A percentile compares a stretch with the other conserved stretches of the same genome.
phyloP scores from a whole-genome alignment of 2,797 vertebrate species.

The Enteromius paludinosus region DNA sequence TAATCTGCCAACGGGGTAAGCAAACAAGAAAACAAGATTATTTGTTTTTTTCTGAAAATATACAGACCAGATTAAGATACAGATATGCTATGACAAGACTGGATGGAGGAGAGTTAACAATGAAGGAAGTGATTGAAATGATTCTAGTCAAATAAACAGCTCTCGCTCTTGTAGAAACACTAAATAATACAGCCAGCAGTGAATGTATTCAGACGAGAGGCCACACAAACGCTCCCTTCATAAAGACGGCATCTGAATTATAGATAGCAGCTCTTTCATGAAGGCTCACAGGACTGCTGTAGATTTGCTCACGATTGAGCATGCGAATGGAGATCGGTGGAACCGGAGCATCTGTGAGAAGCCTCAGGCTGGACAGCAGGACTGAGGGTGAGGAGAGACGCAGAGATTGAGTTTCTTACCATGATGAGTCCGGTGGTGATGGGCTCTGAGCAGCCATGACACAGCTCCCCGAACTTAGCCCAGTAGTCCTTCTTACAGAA shows the following conservation, averaged over 20 bases:
- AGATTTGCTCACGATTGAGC: constrained; percentile 42
- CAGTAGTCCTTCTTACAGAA: constrained; percentile 99
- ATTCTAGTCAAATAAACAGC: background rate
- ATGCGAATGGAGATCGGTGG: constrained; percentile 42
- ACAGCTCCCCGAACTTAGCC: constrained; percentile 91
- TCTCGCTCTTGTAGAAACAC: constrained; percentile 1
- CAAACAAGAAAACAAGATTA: too few species aligned
- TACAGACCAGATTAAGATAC: background rate
- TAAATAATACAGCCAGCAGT: constrained; percentile 13
- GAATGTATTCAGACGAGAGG: background rate
- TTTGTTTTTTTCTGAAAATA: too few species aligned
- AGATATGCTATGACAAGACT: background rate
- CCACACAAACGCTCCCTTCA: constrained; percentile 29
- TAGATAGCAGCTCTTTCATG: constrained; percentile 50
- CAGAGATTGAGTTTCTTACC: constrained; percentile 76
- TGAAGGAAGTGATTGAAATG: background rate
- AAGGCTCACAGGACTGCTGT: constrained; percentile 39
- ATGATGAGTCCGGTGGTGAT: constrained; percentile 97
- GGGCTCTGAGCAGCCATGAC: constrained; percentile 93
- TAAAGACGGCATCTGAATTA: constrained; percentile 50
- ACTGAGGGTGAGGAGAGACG: constrained; percentile 54
- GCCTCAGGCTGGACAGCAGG: constrained; percentile 50
- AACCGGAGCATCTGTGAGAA: constrained; percentile 56
- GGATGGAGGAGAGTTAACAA: background rate
- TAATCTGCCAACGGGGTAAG: too few species aligned